Evolutionary conservation across 2,797 vertebrate species (phyloP), one percentile per base, ranked within the genome.

Genomic region (Cirrhinus mrigala): DNA sequence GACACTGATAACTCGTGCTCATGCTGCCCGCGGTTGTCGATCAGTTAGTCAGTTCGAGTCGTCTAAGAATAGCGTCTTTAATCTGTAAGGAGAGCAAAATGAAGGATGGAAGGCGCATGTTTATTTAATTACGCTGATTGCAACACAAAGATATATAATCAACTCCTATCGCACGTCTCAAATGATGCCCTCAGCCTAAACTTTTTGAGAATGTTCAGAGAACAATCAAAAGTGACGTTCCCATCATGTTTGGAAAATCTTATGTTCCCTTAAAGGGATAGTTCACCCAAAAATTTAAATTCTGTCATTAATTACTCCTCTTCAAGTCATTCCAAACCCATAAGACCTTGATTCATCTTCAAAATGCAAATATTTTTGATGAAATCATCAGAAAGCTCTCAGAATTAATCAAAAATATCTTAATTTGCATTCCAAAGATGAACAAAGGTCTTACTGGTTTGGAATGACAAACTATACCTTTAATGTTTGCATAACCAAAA

Each of bases 1-100:
- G 87, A 79, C 68, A 87, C 91, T 91, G 73, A 87, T 69, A 81
- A 76, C 64, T 84, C 12, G 9, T 24, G 29, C 18, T 78, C 64
- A 58, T 44, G 16, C 14, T 50, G 83, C 52, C 54, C 60, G 20
- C 7, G 48, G 78, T 52, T 50, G 18, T 54, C 1, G 1, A 79
- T 56, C 50, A 27, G 56, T 44, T 27, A 73, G 62, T 81, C 50
- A 75, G 70, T 68, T 27, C 1, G 22, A 44, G 52, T 70, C 4
- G 33, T 54, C 66, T 44, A 60, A 73, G 81, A 82, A 71, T 46
- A 40, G 33, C 8, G 9, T 44, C 14, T 82, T 66, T 54, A 37
- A 69, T 54, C 64, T 81, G 15, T 58, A 58, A 71, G 22, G 16
- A 82, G 68, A 40, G 10, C 33, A 2, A 24, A 82, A 71, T 58